A percentile compares a stretch with the other conserved stretches of the same genome.
Conservation (phyloP, 2,113 vertebrate species). For the Sphaerodactylus townsendi region DNA sequence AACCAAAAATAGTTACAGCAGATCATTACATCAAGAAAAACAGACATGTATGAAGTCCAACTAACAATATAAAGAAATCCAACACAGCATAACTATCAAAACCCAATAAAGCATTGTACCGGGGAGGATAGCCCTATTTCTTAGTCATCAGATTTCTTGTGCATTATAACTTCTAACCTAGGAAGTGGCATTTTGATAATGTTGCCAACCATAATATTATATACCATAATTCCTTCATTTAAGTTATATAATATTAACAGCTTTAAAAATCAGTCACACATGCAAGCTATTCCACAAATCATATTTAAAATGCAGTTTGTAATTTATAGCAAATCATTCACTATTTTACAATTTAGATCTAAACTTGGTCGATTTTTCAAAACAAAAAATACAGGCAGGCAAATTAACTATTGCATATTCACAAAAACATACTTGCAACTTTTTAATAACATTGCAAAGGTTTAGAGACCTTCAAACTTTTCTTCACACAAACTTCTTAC, state of each 20-base stretch:
- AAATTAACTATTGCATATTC: not conserved
- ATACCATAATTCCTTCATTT: not conserved
- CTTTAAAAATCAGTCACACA: conserved; percentile 6
- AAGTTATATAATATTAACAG: conserved; percentile 3
- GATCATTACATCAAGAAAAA: too few relatives aligned
- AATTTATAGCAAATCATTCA: not conserved
- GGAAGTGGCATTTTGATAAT: not conserved
- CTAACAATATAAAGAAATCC: not conserved
- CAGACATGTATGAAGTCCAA: not conserved
- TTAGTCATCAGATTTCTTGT: not conserved
- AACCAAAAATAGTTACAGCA: too few relatives aligned
- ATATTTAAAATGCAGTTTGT: conserved; percentile 17
- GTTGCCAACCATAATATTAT: not conserved
- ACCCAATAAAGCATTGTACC: not conserved
- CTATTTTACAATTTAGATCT: not conserved
- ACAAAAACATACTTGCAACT: not conserved
- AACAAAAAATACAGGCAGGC: not conserved
- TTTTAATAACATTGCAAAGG: conserved; percentile 13
- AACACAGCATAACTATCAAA: not conserved
- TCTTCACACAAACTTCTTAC: conserved; percentile 15
- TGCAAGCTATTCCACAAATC: not conserved
- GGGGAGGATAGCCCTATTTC: not conserved
- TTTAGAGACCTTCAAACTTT: not conserved
- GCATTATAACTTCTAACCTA: not conserved
- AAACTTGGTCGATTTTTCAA: not conserved